Evolutionary conservation across 1,140 invertebrate species (phyloP), one percentile per base, ranked within the genome.

Genomic region (Mya arenaria): DNA sequence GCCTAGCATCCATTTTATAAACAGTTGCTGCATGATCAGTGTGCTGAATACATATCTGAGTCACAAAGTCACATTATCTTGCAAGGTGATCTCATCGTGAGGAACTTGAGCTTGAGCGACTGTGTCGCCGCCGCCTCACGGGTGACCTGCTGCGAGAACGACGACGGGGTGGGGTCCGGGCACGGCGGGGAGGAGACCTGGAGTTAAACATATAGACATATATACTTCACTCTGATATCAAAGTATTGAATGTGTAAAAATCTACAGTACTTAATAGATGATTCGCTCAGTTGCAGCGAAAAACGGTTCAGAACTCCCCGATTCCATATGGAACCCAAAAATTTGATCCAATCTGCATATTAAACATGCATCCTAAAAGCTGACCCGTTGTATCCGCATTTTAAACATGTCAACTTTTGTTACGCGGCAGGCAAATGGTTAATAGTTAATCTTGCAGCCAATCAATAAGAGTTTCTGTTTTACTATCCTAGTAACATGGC

Each of bases 111-210:
- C 91, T 91, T 66, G 96, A 97, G 89, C 96, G 94, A 88, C 96
- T 96, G 92, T 96, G 96, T 84, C 96, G 95, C 82, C 96, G 94
- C 85, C 96, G 95, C 80, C 95, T 93, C 77, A 95, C 94, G n/a
- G 88, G 94, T 0, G 94, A 95, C 79, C 95, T 94, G 25, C 94
- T 93, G 83, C 95, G 93, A 39, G 94, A 93, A 81, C 89, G 58
- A 36, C 95, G 94, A 58, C 95, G 94, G 44, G 95, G 92, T 8
- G 95, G 94, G 37, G 91, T 94, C 74, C 95, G 94, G 13, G 95
- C 94, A 32, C 95, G 93, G 87, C 86, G 90, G 25, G 95, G 91
- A n/a, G 93, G 75, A 28, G 79, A 72, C 32, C 79, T 72, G 68
- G 39, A 75, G 1, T 30, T n/a, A 23, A n/a, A 44, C 10, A 17